Base-by-base conservation (phyloP, 2,113 vertebrate genomes). In the Entelurus aequoreus region DNA sequence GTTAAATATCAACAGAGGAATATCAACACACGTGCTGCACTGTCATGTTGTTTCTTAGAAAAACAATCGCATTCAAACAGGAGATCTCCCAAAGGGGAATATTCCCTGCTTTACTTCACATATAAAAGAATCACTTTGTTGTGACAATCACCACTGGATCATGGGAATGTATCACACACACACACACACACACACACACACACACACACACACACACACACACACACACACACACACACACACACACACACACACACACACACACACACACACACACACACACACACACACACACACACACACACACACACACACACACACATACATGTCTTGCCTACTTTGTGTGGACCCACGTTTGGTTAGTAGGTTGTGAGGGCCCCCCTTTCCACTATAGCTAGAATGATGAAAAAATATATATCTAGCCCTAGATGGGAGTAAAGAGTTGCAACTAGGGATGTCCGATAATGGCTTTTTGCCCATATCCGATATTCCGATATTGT, bases 231-330 rank as follows among this genome's bases (percentile, higher is more conserved):
- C 51, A 74, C 50, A 65, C 19, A 37, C 2, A 69, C 59, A 16
- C 52, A 68, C 42, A 75, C 51, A 54, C 53, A 65, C 28, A 37
- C 10, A 69, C 59, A 16, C 52, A 68, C 37, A 75, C 51, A 54
- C 52, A 66, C 50, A 61, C 44, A 59, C 52, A 57, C 42, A 42
- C 6, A 28, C 21, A 28, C 21, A 28, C 21, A 28, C 21, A 28
- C 21, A 3, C 1, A 28, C 3, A 28, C 1, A 28, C 21, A 28
- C 21, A 28, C 21, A 28, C 21, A 28, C 21, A 28, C 21, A 28
- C 21, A 28, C 21, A 28, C 21, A 28, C 1, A 28, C 21, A 28
- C 1, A 28, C 21, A 28, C n/a, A n/a, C n/a, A n/a, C n/a, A n/a
- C n/a, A n/a, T n/a, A n/a, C n/a, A n/a, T n/a, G n/a, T n/a, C n/a